Base-by-base conservation (phyloP, 1,140 invertebrate species). In the Psilanteris sp. region DNA sequence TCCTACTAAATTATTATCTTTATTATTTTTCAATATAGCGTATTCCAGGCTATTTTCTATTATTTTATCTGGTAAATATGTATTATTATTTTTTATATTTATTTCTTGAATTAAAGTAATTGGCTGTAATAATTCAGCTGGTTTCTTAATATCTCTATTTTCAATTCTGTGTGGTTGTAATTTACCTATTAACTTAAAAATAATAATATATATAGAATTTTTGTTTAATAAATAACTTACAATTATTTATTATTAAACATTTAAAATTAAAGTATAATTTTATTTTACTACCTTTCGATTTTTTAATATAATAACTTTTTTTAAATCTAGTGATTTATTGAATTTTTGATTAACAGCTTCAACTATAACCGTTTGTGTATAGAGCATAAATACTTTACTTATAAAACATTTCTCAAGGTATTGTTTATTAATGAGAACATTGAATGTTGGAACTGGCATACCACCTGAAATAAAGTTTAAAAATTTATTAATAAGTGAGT, bases 81-180 rank as follows among this genome's bases (percentile, higher is more conserved):
- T n/a, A n/a, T n/a, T n/a, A n/a, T n/a, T n/a, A n/a, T n/a, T n/a
- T n/a, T n/a, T n/a, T n/a, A n/a, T n/a, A n/a, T n/a, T n/a, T n/a
- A 92, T 82, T 79, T 91, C 91, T 74, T 91, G 85, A 66, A 92
- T 92, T 1, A 92, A 80, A 16, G 87, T 87, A 39, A 75, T 81
- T n/a, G 78, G 44, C 7, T 57, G 18, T 41, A 81, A 0, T 5
- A 62, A 10, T 10, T 48, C 41, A 1, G 8, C 83, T 71, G 72
- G 77, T 84, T 78, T 89, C 85, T 73, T 91, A 82, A 1, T 83
- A 80, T 93, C 90, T 36, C 92, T 87, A 71, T 93, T 91, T 81
- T 93, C 91, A 62, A 95, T 93, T 72, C 90, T 91, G 81, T 95
- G 94, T 7, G 91, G 84, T 36, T 94, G 92, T 9, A 96, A 79